phyloP scores from a whole-genome alignment of 2,888 invertebrate species.

The Epistrophe eligans region DNA sequence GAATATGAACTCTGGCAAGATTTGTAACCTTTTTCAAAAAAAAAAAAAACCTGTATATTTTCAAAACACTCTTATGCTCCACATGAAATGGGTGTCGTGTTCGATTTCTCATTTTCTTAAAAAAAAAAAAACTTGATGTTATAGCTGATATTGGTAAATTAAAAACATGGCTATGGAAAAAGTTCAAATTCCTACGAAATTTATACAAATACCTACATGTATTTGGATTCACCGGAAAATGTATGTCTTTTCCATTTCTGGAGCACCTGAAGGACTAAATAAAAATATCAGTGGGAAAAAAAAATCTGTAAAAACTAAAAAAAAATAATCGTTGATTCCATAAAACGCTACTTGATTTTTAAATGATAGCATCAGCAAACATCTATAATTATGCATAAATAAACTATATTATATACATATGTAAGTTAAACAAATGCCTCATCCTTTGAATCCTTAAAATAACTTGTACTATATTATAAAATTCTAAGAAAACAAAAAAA shows the following conservation, averaged over 20 bases:
- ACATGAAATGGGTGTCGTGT: not conserved
- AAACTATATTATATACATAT: not conserved
- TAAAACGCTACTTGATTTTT: not conserved
- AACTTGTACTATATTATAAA: slow-evolving; percentile 33
- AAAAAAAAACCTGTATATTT: not conserved
- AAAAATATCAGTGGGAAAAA: not conserved
- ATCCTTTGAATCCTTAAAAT: slow-evolving; percentile 15
- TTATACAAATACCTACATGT: too few species aligned
- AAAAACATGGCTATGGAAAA: too few species aligned
- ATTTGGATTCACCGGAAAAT: not conserved
- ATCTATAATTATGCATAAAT: not conserved
- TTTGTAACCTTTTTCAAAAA: not conserved
- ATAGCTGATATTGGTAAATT: not conserved
- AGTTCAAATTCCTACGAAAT: not conserved
- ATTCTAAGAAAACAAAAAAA: not conserved
- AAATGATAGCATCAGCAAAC: not conserved
- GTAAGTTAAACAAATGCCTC: slow-evolving; percentile 38
- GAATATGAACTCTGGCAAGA: not conserved
- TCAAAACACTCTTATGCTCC: not conserved
- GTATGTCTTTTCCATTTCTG: not conserved
- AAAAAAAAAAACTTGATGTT: not conserved
- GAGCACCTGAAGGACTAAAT: slow-evolving; percentile 8
- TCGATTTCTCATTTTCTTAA: not conserved
- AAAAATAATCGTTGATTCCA: not conserved
- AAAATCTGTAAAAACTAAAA: not conserved